Evolutionary conservation across 2,888 invertebrate species (phyloP).

Genomic region (Sympetrum striolatum): DNA sequence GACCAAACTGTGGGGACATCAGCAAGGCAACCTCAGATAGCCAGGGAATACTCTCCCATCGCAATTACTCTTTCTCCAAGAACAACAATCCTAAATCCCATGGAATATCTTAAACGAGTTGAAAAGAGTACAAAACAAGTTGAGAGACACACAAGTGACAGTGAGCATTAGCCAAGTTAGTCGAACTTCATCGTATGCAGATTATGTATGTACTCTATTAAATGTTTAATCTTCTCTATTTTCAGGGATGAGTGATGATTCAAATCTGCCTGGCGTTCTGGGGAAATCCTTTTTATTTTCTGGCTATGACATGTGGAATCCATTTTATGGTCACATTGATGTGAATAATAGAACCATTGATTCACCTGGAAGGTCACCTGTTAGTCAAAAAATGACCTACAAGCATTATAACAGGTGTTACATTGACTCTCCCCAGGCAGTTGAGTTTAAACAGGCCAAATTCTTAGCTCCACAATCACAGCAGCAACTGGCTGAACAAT

Average conservation of each 20-base stretch:
- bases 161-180: background rate
- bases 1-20: background rate
- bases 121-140: background rate
- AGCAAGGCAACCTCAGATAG: background rate
- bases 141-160: background rate
- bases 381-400: background rate
- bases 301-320: background rate
- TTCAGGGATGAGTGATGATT: background rate
- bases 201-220: background rate
- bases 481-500: background rate
- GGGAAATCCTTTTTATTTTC: background rate
- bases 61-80: background rate
- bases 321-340: background rate
- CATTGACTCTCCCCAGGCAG: slow-evolving; percentile 25
- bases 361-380: background rate
- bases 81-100: slow-evolving; percentile 16
- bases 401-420: slow-evolving; percentile 1
- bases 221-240: background rate
- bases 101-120: slow-evolving; percentile 13
- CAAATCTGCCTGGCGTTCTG: background rate
- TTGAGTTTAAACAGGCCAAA: background rate
- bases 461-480: background rate
- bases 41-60: background rate
- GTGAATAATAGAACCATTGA: background rate
- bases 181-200: background rate